Percentiles rank a stretch among this genome's conserved stretches.
Conservation (phyloP, 1,140 invertebrate species). For the Zaprionus camerounensis region DNA sequence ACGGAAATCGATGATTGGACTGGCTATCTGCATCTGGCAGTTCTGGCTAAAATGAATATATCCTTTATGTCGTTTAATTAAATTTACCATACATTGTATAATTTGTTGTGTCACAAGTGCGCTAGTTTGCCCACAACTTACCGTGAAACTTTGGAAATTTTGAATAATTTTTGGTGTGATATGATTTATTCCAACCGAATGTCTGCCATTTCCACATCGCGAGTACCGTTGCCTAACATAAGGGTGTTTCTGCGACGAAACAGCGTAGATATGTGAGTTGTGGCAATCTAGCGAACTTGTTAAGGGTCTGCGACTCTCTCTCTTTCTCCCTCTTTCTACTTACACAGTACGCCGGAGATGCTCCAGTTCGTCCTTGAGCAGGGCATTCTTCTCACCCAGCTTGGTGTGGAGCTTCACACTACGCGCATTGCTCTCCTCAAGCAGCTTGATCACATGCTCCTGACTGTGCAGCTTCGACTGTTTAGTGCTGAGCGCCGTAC, state of each 20-base stretch:
- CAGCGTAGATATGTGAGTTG: conserved; percentile 14
- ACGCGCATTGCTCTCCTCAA: conserved; percentile 87
- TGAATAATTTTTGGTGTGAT: conserved; percentile 1
- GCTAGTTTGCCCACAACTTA: conserved; percentile 53
- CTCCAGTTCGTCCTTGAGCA: conserved; percentile 85
- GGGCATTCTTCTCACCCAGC: conserved; percentile 87
- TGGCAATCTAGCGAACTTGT: conserved; percentile 47
- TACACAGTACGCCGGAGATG: conserved; percentile 62
- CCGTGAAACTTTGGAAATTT: conserved; percentile 31
- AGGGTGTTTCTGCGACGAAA: conserved; percentile 40
- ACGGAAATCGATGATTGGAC: no score
- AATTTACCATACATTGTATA: no score
- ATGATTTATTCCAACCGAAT: conserved; percentile 30
- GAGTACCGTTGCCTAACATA: conserved; percentile 39
- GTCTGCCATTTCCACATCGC: conserved; percentile 14
- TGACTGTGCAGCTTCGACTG: conserved; percentile 86
- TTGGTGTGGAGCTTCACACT: conserved; percentile 86
- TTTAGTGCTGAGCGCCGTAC: conserved; percentile 85
- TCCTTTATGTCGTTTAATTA: no score
- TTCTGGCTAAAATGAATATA: no score
- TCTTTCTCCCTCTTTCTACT: conserved; percentile 20
- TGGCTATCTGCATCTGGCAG: no score
- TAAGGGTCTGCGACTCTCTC: neutral
- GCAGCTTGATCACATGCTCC: conserved; percentile 86
- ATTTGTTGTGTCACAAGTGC: conserved; percentile 20